Evolutionary conservation across 2,888 invertebrate species (phyloP).

Genomic region (Oscheius sp.): DNA sequence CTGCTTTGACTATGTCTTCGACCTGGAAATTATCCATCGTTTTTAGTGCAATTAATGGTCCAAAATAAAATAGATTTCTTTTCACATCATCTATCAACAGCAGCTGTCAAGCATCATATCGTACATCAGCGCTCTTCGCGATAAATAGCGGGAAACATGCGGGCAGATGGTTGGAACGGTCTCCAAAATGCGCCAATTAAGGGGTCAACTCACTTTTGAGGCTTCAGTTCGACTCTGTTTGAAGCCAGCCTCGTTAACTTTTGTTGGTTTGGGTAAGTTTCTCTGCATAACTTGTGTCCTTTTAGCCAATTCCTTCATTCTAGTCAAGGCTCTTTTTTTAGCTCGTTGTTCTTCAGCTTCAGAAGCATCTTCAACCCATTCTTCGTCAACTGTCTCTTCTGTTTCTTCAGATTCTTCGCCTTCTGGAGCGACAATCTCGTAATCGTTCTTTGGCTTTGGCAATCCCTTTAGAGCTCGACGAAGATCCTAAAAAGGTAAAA

Average conservation of each 20-base stretch:
- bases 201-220: slow-evolving; percentile 43
- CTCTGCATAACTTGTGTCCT: slow-evolving; percentile 65
- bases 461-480: slow-evolving; percentile 82
- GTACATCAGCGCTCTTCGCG: slow-evolving; percentile 16
- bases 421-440: slow-evolving; percentile 91
- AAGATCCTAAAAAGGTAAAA: slow-evolving; percentile 75
- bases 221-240: slow-evolving; percentile 49
- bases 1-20: slow-evolving; percentile 71
- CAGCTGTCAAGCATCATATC: slow-evolving; percentile 23
- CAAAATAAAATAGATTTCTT: too few relatives aligned
- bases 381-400: slow-evolving; percentile 17
- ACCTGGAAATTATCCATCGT: slow-evolving; percentile 39
- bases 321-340: slow-evolving; percentile 69
- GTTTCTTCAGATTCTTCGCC: slow-evolving; percentile 22
- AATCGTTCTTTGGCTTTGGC: slow-evolving; percentile 93
- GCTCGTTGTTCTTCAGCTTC: slow-evolving; percentile 67
- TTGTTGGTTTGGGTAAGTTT: slow-evolving; percentile 60
- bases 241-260: slow-evolving; percentile 58
- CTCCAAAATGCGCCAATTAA: not conserved
- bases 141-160: slow-evolving; percentile 26
- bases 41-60: too few relatives aligned
- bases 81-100: slow-evolving; percentile 3
- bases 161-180: not conserved
- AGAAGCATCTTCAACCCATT: slow-evolving; percentile 68
- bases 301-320: slow-evolving; percentile 52